Conservation (phyloP, 2,888 invertebrate species). For the Melipona beecheii region DNA sequence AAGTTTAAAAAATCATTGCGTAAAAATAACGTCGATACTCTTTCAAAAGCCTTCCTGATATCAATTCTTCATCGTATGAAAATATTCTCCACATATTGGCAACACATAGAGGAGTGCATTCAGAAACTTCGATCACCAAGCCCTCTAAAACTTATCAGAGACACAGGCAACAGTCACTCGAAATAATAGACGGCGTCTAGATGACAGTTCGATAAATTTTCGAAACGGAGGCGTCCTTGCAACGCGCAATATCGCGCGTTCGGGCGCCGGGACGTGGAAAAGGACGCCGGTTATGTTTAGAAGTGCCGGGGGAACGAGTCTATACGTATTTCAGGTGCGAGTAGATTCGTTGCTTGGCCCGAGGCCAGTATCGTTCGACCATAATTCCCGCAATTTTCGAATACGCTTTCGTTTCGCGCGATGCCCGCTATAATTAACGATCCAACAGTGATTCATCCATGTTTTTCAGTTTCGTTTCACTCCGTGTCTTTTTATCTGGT, state of each 20-base stretch:
- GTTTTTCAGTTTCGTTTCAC: slow-evolving; percentile 27
- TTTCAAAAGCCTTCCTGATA: background rate
- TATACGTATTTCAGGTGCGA: slow-evolving; percentile 79
- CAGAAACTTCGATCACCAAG: background rate
- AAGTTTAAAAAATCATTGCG: background rate
- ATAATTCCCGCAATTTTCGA: slow-evolving; percentile 76
- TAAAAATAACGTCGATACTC: background rate
- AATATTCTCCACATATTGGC: background rate
- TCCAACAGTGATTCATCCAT: slow-evolving; percentile 58
- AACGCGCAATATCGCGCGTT: slow-evolving; percentile 59
- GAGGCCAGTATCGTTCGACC: slow-evolving; percentile 75
- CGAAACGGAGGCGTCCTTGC: slow-evolving; percentile 70
- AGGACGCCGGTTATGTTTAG: slow-evolving; percentile 79
- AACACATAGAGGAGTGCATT: background rate
- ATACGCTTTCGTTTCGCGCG: slow-evolving; percentile 71
- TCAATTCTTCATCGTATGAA: background rate
- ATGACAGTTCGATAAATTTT: slow-evolving; percentile 46
- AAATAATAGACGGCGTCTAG: slow-evolving; percentile 27
- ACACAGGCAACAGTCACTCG: background rate
- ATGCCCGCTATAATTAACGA: slow-evolving; percentile 76
- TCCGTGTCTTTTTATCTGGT: background rate
- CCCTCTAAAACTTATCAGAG: background rate
- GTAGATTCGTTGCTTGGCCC: slow-evolving; percentile 75
- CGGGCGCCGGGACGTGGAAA: slow-evolving; percentile 56
- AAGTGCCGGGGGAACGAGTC: slow-evolving; percentile 72